Evolutionary conservation across 2,888 invertebrate species (phyloP), one percentile per base, ranked within the genome.

Genomic region (Corbicula japonica): DNA sequence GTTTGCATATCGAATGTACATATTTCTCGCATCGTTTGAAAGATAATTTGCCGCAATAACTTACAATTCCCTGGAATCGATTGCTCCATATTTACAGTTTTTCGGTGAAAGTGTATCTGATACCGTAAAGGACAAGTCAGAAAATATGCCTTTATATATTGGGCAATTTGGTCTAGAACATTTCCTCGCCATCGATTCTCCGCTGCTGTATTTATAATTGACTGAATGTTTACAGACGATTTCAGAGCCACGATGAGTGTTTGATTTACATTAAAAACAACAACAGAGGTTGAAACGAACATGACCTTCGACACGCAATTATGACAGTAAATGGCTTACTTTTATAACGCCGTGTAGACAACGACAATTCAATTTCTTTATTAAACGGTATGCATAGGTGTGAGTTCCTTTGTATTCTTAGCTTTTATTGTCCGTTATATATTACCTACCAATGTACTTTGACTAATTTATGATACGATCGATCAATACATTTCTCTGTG

Each of bases 21-120:
- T 60, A 70, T 48, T 60, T 60, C 48, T 69, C 72, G 63, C 56
- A 54, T 72, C 72, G 41, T 72, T 72, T 73, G 65, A 62, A 21
- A 56, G 46, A 58, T 56, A 65, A 63, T 65, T 58, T 65, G 72
- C 65, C 72, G 56, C 46, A 32, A 38, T 34, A 30, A 56, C 46
- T 71, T 62, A 52, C 62, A 41, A 44, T 58, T 54, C 28, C 30
- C 60, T 60, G 41, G 44, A 58, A 50, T 65, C 52, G 65, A 65
- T 48, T 65, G 65, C 50, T 52, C 52, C 23, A 1, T 50, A 34
- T 23, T n/a, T 56, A 56, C 56, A 56, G 56, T 58, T 58, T n/a
- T 35, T 34, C 58, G 35, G 58, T 58, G 34, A 35, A 58, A 35
- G 18, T 58, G 58, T 35, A 58, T 58, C 35, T 35, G 58, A 34